phyloP scores from a whole-genome alignment of 1,140 invertebrate species.

The Temnothorax curvispinosus region DNA sequence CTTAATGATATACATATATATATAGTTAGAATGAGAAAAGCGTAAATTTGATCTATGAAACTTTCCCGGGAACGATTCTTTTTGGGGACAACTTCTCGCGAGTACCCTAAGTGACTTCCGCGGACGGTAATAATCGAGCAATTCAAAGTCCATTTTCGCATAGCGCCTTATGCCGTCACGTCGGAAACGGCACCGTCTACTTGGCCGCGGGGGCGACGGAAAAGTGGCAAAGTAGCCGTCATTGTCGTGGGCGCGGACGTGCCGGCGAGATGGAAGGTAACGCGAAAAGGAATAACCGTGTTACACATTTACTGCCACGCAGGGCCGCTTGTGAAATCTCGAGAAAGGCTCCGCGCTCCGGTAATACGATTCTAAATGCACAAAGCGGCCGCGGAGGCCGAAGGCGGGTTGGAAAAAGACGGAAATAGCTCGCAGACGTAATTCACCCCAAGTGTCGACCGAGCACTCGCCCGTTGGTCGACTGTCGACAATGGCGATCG shows the following conservation, averaged over 20 bases:
- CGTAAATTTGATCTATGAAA: background rate
- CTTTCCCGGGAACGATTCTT: background rate
- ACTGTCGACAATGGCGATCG: slow-evolving; percentile 29
- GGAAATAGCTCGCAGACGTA: slow-evolving; percentile 64
- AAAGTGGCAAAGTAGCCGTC: slow-evolving; percentile 66
- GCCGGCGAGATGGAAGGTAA: slow-evolving; percentile 40
- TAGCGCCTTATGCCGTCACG: slow-evolving; percentile 56
- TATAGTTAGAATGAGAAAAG: background rate
- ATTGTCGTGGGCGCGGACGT: slow-evolving; percentile 67
- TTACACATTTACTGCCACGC: slow-evolving; percentile 66
- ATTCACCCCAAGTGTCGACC: slow-evolving; percentile 72
- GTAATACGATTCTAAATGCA: slow-evolving; percentile 78
- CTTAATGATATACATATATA: background rate
- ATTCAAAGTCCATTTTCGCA: slow-evolving; percentile 82
- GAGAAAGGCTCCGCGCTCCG: slow-evolving; percentile 35
- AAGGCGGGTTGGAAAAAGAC: slow-evolving; percentile 11
- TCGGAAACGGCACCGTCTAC: slow-evolving; percentile 3
- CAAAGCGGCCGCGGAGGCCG: slow-evolving; percentile 59
- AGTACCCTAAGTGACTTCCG: slow-evolving; percentile 54
- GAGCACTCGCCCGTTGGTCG: slow-evolving; percentile 28
- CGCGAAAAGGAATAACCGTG: slow-evolving; percentile 65
- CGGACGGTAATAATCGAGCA: slow-evolving; percentile 71
- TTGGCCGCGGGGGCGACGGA: slow-evolving; percentile 29
- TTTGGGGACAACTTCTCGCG: background rate
- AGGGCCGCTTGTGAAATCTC: slow-evolving; percentile 14